Conservation (phyloP, 2,888 invertebrate genomes). For the Netelia melanura region DNA sequence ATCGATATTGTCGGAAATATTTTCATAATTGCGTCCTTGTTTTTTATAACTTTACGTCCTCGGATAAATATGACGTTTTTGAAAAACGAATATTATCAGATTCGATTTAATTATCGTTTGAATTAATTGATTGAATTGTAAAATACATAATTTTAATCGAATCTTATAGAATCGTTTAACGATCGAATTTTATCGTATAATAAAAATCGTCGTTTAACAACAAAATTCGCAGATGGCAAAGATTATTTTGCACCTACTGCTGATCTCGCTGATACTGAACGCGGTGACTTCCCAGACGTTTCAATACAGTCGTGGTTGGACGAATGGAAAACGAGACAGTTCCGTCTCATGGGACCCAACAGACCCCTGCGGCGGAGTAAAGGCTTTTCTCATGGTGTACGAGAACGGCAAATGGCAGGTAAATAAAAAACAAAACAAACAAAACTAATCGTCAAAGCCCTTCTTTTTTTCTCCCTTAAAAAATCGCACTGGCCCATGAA, state of each 20-base stretch:
- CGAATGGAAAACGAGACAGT: slow-evolving; percentile 88
- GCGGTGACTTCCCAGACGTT: slow-evolving; percentile 89
- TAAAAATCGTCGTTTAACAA: slow-evolving; percentile 24
- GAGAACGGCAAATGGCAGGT: slow-evolving; percentile 86
- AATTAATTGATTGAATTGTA: background rate
- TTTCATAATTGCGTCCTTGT: background rate
- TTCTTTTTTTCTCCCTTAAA: too few species aligned
- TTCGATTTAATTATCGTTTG: background rate
- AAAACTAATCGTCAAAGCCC: background rate
- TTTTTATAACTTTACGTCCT: background rate
- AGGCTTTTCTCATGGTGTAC: slow-evolving; percentile 86
- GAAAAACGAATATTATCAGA: background rate
- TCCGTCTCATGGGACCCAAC: slow-evolving; percentile 12
- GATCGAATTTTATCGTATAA: too few species aligned
- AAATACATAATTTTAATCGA: too few species aligned
- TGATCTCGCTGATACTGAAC: slow-evolving; percentile 84
- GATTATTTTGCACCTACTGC: slow-evolving; percentile 76
- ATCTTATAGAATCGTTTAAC: too few species aligned
- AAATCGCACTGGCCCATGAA: too few species aligned
- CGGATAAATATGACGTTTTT: background rate
- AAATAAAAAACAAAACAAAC: slow-evolving; percentile 49
- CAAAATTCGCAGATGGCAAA: slow-evolving; percentile 51
- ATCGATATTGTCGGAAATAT: too few species aligned
- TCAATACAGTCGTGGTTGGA: slow-evolving; percentile 92
- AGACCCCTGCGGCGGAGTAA: slow-evolving; percentile 85